Percentiles rank a stretch among this genome's conserved stretches.
These are phyloP conservation scores for Potorous gilbertii DNA, from an alignment of 2,797 vertebrate genomes.

Conservation along the genomic window DNA sequence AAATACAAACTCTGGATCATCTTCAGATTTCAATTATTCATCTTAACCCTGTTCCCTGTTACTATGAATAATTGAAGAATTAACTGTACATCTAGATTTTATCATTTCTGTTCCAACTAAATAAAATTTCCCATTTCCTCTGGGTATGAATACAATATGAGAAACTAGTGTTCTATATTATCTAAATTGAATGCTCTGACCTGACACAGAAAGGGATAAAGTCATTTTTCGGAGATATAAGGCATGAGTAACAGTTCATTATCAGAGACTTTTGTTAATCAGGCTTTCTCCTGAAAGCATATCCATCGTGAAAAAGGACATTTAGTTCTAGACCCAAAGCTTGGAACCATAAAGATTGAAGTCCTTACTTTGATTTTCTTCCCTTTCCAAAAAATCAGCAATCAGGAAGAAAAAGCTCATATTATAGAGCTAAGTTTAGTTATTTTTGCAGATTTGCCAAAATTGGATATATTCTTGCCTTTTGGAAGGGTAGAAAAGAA, in stretches of 20 bases:
- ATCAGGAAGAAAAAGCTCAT: neutral
- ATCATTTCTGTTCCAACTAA: neutral
- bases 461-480: neutral
- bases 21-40: neutral
- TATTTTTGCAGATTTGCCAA: neutral
- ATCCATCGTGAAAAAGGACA: neutral
- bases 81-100: neutral
- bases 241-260: neutral
- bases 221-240: neutral
- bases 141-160: neutral
- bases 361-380: neutral
- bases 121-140: neutral
- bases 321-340: neutral
- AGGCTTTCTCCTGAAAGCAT: neutral
- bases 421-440: neutral
- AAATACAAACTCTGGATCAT: neutral
- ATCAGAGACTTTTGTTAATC: neutral
- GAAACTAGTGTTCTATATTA: neutral
- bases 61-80: neutral
- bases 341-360: neutral
- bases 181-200: neutral
- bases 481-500: neutral
- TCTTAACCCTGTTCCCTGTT: neutral
- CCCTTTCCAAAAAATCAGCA: neutral
- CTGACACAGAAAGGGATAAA: neutral